Evolutionary conservation across 2,888 invertebrate genomes (phyloP), one percentile per base, ranked within the genome.

Genomic region (Tupiocoris notatus): DNA sequence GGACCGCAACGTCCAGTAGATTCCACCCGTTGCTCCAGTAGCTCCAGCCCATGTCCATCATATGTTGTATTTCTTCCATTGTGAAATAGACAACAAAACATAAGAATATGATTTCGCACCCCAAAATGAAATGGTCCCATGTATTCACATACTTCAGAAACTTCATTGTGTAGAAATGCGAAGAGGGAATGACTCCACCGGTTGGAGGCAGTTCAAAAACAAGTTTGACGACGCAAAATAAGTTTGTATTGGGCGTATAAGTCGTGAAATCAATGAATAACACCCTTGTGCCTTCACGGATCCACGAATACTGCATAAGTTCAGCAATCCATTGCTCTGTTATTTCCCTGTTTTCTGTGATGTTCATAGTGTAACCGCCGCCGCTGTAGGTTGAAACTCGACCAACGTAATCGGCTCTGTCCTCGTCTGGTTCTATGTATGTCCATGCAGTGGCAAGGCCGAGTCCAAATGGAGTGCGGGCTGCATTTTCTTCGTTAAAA

Each of bases 161-260:
- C 21, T 76, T 76, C 68, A 76, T 70, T 1, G 68, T 70, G 70
- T 76, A 68, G 39, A 76, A 76, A 63, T 76, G 58, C 3, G 70
- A 20, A 17, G 63, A 57, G 3, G 76, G 64, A n/a, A 68, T 76
- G 21, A 76, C 68, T 21, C 68, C 76, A 7, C 75, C 76, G 9
- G 76, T 68, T 17, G 70, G 68, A 7, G 76, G 76, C 2, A 76
- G 62, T 21, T 76, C 68, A 16, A 76, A 70, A 70, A 70, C 63
- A 3, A 76, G 23, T 25, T 81, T 81, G 17, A 76, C 76, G n/a
- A 89, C 86, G 81, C 88, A 89, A 83, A 92, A 90, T 21, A 91
- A 84, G 83, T 92, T 91, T 75, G 90, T 85, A 83, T 93, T 92
- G 0, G 88, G 88, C 82, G 93, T 92, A 83, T 90, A 92, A 24